phyloP scores from a whole-genome alignment of 2,797 vertebrate genomes.

The Linurgus olivaceus region DNA sequence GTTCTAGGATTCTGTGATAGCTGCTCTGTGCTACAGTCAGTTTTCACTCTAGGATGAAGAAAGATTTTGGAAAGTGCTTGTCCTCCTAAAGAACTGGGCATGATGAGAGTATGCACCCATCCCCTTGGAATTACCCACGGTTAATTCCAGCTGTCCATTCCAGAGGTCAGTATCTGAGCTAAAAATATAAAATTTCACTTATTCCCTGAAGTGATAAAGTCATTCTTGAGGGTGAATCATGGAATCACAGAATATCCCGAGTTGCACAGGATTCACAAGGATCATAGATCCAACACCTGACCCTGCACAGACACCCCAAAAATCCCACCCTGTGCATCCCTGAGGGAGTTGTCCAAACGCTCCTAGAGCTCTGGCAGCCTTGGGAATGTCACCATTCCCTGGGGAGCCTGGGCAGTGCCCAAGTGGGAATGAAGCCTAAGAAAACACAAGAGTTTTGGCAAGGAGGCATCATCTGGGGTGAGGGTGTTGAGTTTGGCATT shows the following conservation, averaged over 20 bases:
- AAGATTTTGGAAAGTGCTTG: neutral
- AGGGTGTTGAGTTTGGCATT: neutral
- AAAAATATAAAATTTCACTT: neutral
- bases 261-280: no score
- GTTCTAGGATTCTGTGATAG: neutral
- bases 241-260: neutral
- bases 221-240: neutral
- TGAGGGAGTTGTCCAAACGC: fast-evolving
- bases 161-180: neutral
- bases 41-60: neutral
- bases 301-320: neutral
- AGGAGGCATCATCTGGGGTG: neutral
- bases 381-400: fast-evolving
- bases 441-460: neutral
- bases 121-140: neutral
- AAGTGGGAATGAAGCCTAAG: neutral
- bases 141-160: neutral
- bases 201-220: neutral
- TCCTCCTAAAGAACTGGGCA: neutral
- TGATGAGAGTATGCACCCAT: fast-evolving
- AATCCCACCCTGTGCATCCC: neutral
- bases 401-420: neutral
- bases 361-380: neutral
- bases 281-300: fast-evolving
- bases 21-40: neutral